Base-by-base conservation (phyloP, 2,888 invertebrate genomes). In the Hermodice carunculata region DNA sequence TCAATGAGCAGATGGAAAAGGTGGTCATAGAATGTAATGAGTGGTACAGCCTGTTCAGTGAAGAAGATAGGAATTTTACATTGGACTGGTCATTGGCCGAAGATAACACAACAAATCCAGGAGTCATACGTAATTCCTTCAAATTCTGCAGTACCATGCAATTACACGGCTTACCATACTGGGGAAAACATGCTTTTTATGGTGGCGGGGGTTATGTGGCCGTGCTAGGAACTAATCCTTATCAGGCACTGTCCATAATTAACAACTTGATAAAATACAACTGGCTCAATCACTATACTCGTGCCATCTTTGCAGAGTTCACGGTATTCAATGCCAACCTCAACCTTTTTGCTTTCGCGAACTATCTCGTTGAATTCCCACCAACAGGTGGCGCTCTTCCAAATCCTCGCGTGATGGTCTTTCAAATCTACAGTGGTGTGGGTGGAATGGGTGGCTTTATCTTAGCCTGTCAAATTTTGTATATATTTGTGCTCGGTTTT, bases 341-440 rank as follows among this genome's bases (percentile, higher is more conserved):
- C 0, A 81, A 81, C 64, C 61, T 81, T 43, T 82, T 82, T 60
- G 69, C 74, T 2, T 77, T 76, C 56, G 72, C 75, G 34, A 75
- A 72, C 64, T 73, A 78, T 22, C 66, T 80, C 61, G 66, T 76
- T 0, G 82, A 82, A 66, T 81, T 80, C 43, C 79, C 79, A 0
- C 76, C 78, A 40, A 76, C 76, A 32, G 82, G 82, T 5, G 81
- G 80, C 1, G 71, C 74, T 0, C 64, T 77, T 6, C 70, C 74
- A 2, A 74, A 67, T 51, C 71, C 70, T 28, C 58, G 68, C 14
- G 74, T 79, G 2, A 68, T 17, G 6, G 19, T n/a, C 5, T 61
- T 46, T 28, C 52, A 60, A 28, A 34, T 66, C 17, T 67, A 61
- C 61, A 64, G 42, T 29, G 62, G 46, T 11, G 44, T 66, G 3